phyloP scores from a whole-genome alignment of 1,140 invertebrate species.

The Notospermus geniculatus region DNA sequence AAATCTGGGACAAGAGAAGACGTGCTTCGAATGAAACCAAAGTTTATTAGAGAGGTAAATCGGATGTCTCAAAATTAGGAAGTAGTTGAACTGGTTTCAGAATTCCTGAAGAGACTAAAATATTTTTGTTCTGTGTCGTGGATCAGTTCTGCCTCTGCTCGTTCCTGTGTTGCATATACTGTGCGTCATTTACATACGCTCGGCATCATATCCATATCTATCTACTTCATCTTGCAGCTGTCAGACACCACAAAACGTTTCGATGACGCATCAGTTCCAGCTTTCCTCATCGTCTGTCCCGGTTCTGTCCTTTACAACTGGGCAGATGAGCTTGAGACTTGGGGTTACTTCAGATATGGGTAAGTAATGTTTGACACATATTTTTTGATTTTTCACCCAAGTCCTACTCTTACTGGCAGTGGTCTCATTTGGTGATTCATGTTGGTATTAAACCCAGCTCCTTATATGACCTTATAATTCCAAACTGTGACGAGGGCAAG shows the following conservation, averaged over 20 bases:
- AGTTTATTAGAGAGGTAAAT: constrained; percentile 47
- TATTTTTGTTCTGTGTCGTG: too few species aligned
- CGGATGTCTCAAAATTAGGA: neutral
- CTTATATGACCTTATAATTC: too few species aligned
- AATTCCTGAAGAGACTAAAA: too few species aligned
- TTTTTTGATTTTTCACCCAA: too few species aligned
- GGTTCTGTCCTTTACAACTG: constrained; percentile 51
- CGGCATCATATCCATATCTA: neutral
- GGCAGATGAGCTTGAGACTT: constrained; percentile 50
- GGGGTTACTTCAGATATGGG: constrained; percentile 50
- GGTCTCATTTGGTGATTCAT: too few species aligned
- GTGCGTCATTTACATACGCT: too few species aligned
- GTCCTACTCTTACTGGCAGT: too few species aligned
- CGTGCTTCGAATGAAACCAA: constrained; percentile 36
- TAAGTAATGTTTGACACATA: constrained; percentile 12
- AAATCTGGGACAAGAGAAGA: constrained; percentile 46
- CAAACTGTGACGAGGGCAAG: too few species aligned
- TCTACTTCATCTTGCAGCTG: constrained; percentile 24
- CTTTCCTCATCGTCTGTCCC: constrained; percentile 50
- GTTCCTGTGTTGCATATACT: too few species aligned
- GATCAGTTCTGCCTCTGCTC: too few species aligned
- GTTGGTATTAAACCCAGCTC: too few species aligned
- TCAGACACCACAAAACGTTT: constrained; percentile 23
- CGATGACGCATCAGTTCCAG: constrained; percentile 12
- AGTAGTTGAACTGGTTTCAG: too few species aligned